Conservation (phyloP, 2,888 invertebrate genomes). For the Caradrina kadenii region DNA sequence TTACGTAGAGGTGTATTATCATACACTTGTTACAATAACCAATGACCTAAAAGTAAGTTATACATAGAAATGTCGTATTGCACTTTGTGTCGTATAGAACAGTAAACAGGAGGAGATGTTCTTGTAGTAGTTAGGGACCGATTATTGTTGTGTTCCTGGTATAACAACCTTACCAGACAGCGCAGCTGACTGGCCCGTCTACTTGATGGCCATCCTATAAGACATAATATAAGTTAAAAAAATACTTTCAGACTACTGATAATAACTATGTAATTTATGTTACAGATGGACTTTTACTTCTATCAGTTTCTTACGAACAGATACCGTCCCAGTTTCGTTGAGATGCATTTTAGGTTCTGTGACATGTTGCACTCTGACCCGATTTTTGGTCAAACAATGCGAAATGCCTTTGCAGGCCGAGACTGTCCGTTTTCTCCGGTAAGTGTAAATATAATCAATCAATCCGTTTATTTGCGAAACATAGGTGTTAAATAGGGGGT, state of each 20-base stretch:
- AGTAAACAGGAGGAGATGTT: too few relatives aligned
- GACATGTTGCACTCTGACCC: constrained; percentile 1
- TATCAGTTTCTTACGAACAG: constrained; percentile 40
- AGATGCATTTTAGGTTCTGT: constrained; percentile 37
- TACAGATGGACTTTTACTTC: constrained; percentile 36
- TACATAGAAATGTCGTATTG: background rate
- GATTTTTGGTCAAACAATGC: constrained; percentile 4
- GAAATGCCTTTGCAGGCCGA: background rate
- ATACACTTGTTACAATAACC: background rate
- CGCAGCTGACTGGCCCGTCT: too few relatives aligned
- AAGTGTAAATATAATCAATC: background rate
- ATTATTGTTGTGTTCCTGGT: too few relatives aligned
- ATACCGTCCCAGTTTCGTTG: constrained; percentile 39
- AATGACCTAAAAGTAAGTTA: constrained; percentile 3
- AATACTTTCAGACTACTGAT: background rate
- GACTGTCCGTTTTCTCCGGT: constrained; percentile 30
- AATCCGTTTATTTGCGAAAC: too few relatives aligned
- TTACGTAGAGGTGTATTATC: constrained; percentile 14
- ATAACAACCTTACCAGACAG: too few relatives aligned
- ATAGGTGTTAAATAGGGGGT: too few relatives aligned
- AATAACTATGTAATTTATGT: background rate
- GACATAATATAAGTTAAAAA: too few relatives aligned
- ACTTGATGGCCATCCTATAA: too few relatives aligned
- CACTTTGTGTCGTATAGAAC: too few relatives aligned
- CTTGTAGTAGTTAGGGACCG: too few relatives aligned